Percentiles rank a stretch among this genome's conserved stretches.
Evolutionary conservation across 1,140 invertebrate genomes (phyloP).

Genomic region (Heliconius nattereri): DNA sequence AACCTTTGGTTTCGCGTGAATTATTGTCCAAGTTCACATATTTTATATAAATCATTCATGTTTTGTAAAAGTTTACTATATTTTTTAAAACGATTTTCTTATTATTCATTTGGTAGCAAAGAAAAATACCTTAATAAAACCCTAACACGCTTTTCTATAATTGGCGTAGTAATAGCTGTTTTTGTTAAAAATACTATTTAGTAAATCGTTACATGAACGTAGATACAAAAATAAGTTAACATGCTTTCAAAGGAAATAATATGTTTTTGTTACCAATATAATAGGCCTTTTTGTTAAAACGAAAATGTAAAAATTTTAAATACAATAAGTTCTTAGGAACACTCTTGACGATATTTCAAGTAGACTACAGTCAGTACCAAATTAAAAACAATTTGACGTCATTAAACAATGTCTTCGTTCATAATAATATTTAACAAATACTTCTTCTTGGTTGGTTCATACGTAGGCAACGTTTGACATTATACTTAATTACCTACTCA

Average conservation of each 20-base stretch:
- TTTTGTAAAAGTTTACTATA: too few relatives aligned
- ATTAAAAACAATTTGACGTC: background rate
- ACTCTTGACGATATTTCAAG: background rate
- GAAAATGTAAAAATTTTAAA: background rate
- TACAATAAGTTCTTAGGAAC: background rate
- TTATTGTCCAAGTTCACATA: background rate
- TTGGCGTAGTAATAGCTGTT: background rate
- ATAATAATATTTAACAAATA: background rate
- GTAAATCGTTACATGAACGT: too few relatives aligned
- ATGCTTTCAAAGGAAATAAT: background rate
- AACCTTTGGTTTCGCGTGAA: constrained; percentile 14
- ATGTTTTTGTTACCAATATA: background rate
- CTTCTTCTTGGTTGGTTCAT: background rate
- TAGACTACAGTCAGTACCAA: background rate
- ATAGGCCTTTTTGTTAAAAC: background rate
- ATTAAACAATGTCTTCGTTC: background rate
- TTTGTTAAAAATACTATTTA: background rate
- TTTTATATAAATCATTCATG: background rate
- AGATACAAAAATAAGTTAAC: background rate
- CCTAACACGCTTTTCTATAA: background rate
- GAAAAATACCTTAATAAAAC: background rate
- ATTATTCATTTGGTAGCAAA: background rate
- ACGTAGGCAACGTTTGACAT: too few relatives aligned
- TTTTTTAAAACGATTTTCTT: too few relatives aligned
- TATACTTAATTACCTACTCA: too few relatives aligned